Evolutionary conservation across 2,113 vertebrate genomes (phyloP).

Genomic region (Nothobranchius furzeri): DNA sequence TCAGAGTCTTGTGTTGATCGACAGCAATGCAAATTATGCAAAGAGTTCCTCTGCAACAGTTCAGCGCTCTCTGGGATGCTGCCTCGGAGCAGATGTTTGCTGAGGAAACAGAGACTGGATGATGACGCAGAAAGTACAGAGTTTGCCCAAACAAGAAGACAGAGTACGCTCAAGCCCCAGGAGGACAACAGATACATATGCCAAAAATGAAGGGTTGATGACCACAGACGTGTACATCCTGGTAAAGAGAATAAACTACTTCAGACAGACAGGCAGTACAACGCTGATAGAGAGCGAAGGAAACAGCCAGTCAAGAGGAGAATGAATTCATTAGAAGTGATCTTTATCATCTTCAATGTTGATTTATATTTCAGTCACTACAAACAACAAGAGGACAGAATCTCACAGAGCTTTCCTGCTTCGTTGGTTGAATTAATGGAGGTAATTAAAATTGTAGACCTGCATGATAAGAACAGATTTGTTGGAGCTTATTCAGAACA

Average conservation of each 20-base stretch:
- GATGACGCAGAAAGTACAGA: constrained; percentile 31
- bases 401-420: background rate
- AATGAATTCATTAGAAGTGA: background rate
- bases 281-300: constrained; percentile 2
- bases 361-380: background rate
- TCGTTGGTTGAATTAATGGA: background rate
- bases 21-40: constrained; percentile 55
- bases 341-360: constrained; percentile 1
- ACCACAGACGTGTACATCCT: constrained; percentile 12
- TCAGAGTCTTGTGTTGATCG: constrained; percentile 37
- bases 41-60: constrained; percentile 32
- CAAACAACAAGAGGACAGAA: background rate
- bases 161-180: constrained; percentile 17
- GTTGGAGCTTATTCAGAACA: too few species aligned
- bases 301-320: constrained; percentile 14
- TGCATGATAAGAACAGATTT: background rate
- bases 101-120: constrained; percentile 16
- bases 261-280: constrained; percentile 2
- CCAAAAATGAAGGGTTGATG: constrained; percentile 17
- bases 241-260: constrained; percentile 16
- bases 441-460: background rate
- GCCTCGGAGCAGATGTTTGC: constrained; percentile 29
- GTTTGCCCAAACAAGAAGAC: constrained; percentile 20
- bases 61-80: constrained; percentile 29
- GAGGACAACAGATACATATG: constrained; percentile 22